Evolutionary conservation across 1,140 invertebrate genomes (phyloP), one percentile per base, ranked within the genome.

Genomic region (Hirudo medicinalis): DNA sequence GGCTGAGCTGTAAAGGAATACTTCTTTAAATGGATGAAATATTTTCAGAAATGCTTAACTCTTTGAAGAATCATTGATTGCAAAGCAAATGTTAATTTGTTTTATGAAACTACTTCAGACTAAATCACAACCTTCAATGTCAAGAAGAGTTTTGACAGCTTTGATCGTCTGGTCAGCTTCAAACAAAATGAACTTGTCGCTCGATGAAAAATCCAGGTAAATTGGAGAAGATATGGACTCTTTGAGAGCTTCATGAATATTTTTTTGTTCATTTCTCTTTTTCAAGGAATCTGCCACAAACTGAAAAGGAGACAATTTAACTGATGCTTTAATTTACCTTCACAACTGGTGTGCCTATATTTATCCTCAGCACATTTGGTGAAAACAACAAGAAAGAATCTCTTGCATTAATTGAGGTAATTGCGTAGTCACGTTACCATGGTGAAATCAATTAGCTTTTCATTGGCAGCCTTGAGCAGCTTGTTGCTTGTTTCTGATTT

Each of bases 381-480:
- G 32, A 36, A 49, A 49, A 49, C 15, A 49, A 49, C 0, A 49
- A 49, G 15, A 49, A 49, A 49, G 3, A 49, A 49, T 5, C 43
- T 8, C 15, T 49, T 49, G 15, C 11, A 5, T 49, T 49, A 49
- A 49, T 49, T 5, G 9, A 49, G 11, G 9, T 49, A 13, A 11
- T 49, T 11, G 13, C 1, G 43, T 49, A 0, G 13, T 49, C 15
- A 9, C 43, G 11, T 49, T 32, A 80, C 80, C 77, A 79, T 78
- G 20, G 77, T 76, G 77, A 79, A 80, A 68, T 76, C 74, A 25
- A 80, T 72, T 9, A 81, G 75, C 73, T 80, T 80, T 36, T 81
- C 78, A 54, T 78, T 80, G 6, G 79, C 77, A 11, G 80, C 79
- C 75, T 80, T 79, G 72, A 78, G 79, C 11, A 78, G 79, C 72